Evolutionary conservation across 2,888 invertebrate species (phyloP), one percentile per base, ranked within the genome.

Genomic region (Hyppa rectilinea): DNA sequence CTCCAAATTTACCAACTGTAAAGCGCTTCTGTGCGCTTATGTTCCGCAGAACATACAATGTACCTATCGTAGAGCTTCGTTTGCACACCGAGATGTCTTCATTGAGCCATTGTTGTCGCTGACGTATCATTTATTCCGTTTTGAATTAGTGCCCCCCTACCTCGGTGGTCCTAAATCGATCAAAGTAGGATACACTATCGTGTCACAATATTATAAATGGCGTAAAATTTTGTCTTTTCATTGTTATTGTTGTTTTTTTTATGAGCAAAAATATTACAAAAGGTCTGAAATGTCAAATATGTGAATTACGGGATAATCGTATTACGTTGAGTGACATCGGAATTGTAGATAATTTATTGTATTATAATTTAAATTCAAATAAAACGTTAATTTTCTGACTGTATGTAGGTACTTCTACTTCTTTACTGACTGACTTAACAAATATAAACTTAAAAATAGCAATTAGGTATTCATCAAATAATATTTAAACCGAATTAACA

Each of bases 141-240:
- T 87, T 86, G 91, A 90, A 91, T 90, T 90, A 88, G 88, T 85
- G 78, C 78, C 84, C 62, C 87, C 81, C 87, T 81, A 80, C 86
- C 87, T 87, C 87, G 94, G 95, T 95, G 95, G 95, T 93, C 95
- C 85, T 73, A 70, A 80, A 80, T 81, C 74, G 65, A 84, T 83
- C 75, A 78, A 64, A 75, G 76, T 71, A 71, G 75, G 40, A 72
- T 87, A 85, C 81, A 81, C 80, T 73, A 84, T 75, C 82, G 82
- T 92, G 94, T 95, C 95, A 95, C 84, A 95, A 94, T 92, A 95
- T 93, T 93, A 89, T 89, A 91, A 92, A 88, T 80, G 83, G 87
- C 86, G 84, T 91, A 84, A 88, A 90, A 90, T 90, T 90, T 87
- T 86, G 87, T 75, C 81, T 85, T 89, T 90, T 88, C 81, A 84